A percentile compares a stretch with the other conserved stretches of the same genome.
Evolutionary conservation across 2,888 invertebrate species (phyloP).

Genomic region (Stomorhina lunata): DNA sequence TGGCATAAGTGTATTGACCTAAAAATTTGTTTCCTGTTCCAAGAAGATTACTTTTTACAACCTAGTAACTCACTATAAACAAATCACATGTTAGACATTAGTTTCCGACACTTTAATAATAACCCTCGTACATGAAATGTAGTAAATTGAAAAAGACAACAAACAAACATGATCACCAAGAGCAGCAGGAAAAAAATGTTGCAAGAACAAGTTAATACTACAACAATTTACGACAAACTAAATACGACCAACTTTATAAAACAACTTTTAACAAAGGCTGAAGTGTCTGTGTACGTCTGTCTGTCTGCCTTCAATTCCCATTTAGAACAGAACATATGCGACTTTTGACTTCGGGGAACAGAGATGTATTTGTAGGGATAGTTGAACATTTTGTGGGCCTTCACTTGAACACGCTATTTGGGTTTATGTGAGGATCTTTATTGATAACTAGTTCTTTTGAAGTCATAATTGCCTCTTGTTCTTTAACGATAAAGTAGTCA

Average conservation of each 20-base stretch:
- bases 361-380: no score
- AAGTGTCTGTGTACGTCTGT: no score
- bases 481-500: neutral
- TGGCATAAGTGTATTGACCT: no score
- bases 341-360: neutral
- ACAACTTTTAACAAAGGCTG: neutral
- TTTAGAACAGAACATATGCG: neutral
- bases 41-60: no score
- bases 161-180: neutral
- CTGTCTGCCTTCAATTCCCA: neutral
- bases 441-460: no score
- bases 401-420: no score
- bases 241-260: slow-evolving; percentile 20
- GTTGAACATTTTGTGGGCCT: no score
- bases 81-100: no score
- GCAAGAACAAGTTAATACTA: slow-evolving; percentile 28
- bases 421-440: no score
- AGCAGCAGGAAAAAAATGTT: neutral
- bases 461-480: neutral
- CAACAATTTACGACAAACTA: slow-evolving; percentile 23
- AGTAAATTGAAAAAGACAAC: slow-evolving; percentile 46
- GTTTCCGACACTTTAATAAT: no score
- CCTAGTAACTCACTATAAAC: no score
- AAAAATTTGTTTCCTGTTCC: no score
- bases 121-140: slow-evolving; percentile 27